phyloP scores from a whole-genome alignment of 2,797 vertebrate genomes.

The Amphiprion clarkii region DNA sequence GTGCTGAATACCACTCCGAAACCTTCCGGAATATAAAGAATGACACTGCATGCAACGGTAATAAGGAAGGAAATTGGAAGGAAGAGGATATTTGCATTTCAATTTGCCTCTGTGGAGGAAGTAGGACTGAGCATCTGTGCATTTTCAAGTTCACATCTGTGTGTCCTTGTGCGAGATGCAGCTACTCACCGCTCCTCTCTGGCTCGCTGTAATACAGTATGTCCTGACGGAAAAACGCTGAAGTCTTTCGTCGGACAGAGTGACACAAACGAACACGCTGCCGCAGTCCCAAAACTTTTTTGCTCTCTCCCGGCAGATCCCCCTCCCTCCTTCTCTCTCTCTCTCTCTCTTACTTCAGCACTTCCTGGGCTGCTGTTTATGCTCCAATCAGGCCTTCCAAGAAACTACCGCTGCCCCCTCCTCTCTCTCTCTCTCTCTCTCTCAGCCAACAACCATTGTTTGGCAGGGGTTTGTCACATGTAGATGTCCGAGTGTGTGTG shows the following conservation, averaged over 20 bases:
- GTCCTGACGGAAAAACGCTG: conserved; percentile 45
- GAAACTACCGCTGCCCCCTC: conserved; percentile 64
- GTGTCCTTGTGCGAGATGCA: conserved; percentile 32
- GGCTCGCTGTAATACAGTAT: conserved; percentile 24
- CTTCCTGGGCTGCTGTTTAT: conserved; percentile 83
- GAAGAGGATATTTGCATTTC: background rate
- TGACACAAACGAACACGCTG: conserved; percentile 59
- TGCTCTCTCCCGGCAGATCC: conserved; percentile 69
- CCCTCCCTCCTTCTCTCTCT: conserved; percentile 43
- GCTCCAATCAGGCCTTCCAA: conserved; percentile 81
- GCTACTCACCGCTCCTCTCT: conserved; percentile 68
- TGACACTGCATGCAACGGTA: conserved; percentile 26
- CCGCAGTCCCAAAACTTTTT: conserved; percentile 73
- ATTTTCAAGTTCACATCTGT: conserved; percentile 38
- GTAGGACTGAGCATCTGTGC: conserved; percentile 22
- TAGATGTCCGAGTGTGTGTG: conserved; percentile 45
- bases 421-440: conserved; percentile 29
- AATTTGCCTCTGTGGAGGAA: too few relatives aligned
- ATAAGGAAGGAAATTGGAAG: background rate
- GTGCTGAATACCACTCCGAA: conserved; percentile 33
- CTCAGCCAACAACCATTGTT: conserved; percentile 74
- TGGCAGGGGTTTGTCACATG: conserved; percentile 70
- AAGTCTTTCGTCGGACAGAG: conserved; percentile 27
- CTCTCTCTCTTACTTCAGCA: conserved; percentile 72
- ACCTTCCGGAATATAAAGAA: conserved; percentile 32